Conservation (phyloP, 2,888 invertebrate genomes). For the Rhynchonema sp. region DNA sequence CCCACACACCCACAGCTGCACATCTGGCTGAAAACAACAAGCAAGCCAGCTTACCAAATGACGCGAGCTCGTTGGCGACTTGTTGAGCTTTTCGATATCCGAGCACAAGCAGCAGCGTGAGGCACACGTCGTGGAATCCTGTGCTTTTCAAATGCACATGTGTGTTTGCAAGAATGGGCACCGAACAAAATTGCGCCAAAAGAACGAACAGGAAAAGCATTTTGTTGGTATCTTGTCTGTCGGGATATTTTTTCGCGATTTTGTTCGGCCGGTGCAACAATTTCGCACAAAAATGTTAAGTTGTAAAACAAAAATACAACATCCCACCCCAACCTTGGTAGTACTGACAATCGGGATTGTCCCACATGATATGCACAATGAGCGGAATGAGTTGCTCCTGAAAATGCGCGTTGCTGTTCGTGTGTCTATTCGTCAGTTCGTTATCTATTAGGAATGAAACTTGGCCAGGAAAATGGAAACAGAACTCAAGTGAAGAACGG, state of each 20-base stretch:
- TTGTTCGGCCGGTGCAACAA: no score
- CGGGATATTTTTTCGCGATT: no score
- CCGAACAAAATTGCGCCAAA: not conserved
- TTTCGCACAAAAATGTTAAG: no score
- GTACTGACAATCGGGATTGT: conserved; percentile 20
- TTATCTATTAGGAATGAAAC: no score
- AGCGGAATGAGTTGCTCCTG: conserved; percentile 19
- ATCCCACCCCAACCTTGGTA: conserved; percentile 18
- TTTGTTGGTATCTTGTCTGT: conserved; percentile 9
- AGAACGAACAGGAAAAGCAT: not conserved
- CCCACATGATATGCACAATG: conserved; percentile 19
- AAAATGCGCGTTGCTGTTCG: no score
- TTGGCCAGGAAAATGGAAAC: no score
- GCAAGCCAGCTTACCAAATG: not conserved
- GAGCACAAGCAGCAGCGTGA: conserved; percentile 19
- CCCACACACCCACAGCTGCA: no score
- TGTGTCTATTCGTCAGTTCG: no score
- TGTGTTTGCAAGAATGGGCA: not conserved
- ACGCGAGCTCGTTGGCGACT: conserved; percentile 3
- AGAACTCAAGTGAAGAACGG: no score
- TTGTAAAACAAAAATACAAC: no score
- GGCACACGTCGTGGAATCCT: conserved; percentile 26
- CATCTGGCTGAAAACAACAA: no score
- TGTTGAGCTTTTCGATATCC: conserved; percentile 14
- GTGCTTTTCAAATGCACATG: not conserved